Base-by-base conservation (phyloP, 92 coral and sea anemone genomes). In the Chrysogorgia sp. region DNA sequence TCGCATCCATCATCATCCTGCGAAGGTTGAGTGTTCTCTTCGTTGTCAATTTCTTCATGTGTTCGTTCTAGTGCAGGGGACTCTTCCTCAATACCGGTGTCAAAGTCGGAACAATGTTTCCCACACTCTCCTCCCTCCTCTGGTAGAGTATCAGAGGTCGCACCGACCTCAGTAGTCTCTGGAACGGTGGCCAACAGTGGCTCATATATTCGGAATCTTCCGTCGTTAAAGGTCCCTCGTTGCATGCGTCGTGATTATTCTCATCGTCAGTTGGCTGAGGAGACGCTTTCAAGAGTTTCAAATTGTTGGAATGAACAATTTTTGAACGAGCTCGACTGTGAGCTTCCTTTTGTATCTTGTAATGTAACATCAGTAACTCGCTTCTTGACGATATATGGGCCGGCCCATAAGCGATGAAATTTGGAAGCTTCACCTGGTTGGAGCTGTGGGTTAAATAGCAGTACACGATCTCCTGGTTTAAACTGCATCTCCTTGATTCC, bases 321-420 rank as follows among this genome's bases (percentile, higher is more conserved):
- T 72, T 72, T 23, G 59, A 52, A 52, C 59, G 59, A 12, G 12
- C 43, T 12, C 26, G 59, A 17, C 4, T 17, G 26, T 23, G 3
- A 52, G 8, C 59, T 17, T 71, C 77, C 58, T 64, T 85, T 63
- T 80, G 68, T 28, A 85, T 64, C 75, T 81, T 41, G 35, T 88
- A 76, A n/a, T 66, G 71, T 88, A 23, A 77, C 79, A 19, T 88
- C 89, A 34, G 79, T 83, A 24, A 79, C 57, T 76, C 77, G 72
- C 41, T 84, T 82, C 20, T 60, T n/a, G 37, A 88, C 88, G 21
- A 43, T 55, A 58, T 19, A 84, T 29, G 81, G 86, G 32, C 85
- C 91, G 53, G 81, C 80, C 86, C 91, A 80, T 28, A 74, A 52
- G 13, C 82, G 65, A 57, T 66, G 89, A 31, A 85, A 85, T 35